Percentiles rank a stretch among this genome's conserved stretches.
phyloP scores from a whole-genome alignment of 1,140 invertebrate genomes.

The Tetramorium simillimum region DNA sequence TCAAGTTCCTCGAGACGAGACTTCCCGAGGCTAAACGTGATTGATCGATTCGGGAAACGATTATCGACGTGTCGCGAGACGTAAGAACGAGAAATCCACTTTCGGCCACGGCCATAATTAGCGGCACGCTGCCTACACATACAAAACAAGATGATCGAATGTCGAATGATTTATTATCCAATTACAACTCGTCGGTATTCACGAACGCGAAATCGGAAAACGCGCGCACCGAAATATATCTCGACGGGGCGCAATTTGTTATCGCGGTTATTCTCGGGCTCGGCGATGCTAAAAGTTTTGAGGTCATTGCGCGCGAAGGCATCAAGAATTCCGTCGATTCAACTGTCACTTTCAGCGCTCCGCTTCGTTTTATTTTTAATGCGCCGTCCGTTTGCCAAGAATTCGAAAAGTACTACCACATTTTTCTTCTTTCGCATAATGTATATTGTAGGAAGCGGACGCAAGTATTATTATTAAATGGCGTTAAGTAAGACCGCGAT shows the following conservation, averaged over 20 bases:
- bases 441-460: background rate
- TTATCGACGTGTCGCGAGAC: slow-evolving; percentile 50
- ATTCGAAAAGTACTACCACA: slow-evolving; percentile 42
- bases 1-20: slow-evolving; percentile 24
- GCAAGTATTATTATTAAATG: background rate
- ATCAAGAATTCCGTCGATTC: slow-evolving; percentile 67
- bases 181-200: slow-evolving; percentile 38
- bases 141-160: slow-evolving; percentile 47
- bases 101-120: slow-evolving; percentile 45
- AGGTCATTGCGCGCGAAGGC: slow-evolving; percentile 58
- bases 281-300: slow-evolving; percentile 49
- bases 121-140: slow-evolving; percentile 28
- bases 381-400: slow-evolving; percentile 37
- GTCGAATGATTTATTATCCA: slow-evolving; percentile 61
- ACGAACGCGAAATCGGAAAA: slow-evolving; percentile 24
- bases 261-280: slow-evolving; percentile 52
- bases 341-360: slow-evolving; percentile 42
- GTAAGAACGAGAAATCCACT: slow-evolving; percentile 49
- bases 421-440: background rate
- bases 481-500: slow-evolving; percentile 4
- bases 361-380: slow-evolving; percentile 61
- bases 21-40: slow-evolving; percentile 43
- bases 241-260: slow-evolving; percentile 55
- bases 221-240: slow-evolving; percentile 43
- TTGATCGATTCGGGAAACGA: slow-evolving; percentile 52